Evolutionary conservation across 2,888 invertebrate species (phyloP), one percentile per base, ranked within the genome.

Genomic region (Thalpophila matura): DNA sequence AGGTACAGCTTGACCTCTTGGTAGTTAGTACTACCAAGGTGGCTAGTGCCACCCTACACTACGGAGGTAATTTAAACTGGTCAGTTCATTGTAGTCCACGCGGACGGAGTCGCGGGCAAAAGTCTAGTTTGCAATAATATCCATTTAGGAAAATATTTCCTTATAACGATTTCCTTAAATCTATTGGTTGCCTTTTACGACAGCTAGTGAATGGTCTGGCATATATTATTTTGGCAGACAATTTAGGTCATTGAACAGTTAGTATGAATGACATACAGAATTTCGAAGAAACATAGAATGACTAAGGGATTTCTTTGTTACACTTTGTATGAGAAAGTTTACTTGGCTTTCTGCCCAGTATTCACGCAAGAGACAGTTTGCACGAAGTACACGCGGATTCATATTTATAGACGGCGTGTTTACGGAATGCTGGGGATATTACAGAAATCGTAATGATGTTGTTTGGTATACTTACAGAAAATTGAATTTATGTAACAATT

Each of bases 271-370:
- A 42, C 58, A 14, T 10, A 43, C 9, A 16, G 26, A 12, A 43
- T 27, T 68, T 38, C 31, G 14, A 47, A 27, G 26, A 53, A 51
- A 40, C 40, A 40, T 33, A 40, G 35, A 18, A 18, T 63, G 55
- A 53, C 27, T 46, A 50, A 40, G 31, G 16, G 37, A 10, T 42
- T 60, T 69, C 46, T 53, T 64, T 70, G 51, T 57, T 58, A 46
- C 60, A 40, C 31, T 49, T 51, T 46, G 50, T 57, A 67, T 55
- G 57, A 65, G 60, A 66, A 67, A 63, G 63, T 79, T 79, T 65
- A 74, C 62, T 80, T 86, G 87, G 87, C 86, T 49, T 27, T n/a
- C 2, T 69, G 86, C 87, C 87, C 68, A 63, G 29, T 31, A 55
- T 50, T 61, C 33, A 47, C 63, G 59, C 60, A 66, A 77, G 61